Percentiles rank a stretch among this genome's conserved stretches.
Evolutionary conservation across 2,888 invertebrate genomes (phyloP).

Genomic region (Corythucha ciliata): DNA sequence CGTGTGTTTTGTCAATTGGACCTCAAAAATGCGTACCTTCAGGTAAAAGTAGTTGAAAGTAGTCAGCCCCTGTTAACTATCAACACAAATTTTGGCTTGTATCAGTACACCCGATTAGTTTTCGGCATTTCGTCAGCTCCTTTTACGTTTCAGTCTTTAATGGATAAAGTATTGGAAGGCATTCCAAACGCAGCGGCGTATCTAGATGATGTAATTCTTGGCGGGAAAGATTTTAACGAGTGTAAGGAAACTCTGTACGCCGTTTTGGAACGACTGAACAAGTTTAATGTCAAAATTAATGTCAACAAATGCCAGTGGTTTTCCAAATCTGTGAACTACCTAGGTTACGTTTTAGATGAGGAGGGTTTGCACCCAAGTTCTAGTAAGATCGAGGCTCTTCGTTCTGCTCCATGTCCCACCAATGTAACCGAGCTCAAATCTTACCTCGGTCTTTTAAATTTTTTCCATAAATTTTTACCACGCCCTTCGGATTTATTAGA

Average conservation of each 20-base stretch:
- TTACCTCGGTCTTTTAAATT: slow-evolving; percentile 16
- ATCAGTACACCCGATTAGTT: neutral
- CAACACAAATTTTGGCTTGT: slow-evolving; percentile 11
- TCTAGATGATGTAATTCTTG: slow-evolving; percentile 7
- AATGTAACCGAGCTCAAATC: slow-evolving; percentile 6
- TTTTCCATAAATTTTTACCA: slow-evolving; percentile 18
- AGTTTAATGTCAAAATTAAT: neutral
- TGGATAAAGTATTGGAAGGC: neutral
- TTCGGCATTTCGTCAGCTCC: slow-evolving; percentile 10
- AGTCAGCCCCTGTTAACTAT: neutral
- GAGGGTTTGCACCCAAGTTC: neutral
- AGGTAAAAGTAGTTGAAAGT: neutral
- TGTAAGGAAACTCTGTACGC: neutral
- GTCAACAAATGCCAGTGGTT: slow-evolving; percentile 2
- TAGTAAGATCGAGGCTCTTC: neutral
- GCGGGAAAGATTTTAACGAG: neutral
- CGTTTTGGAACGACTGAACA: neutral
- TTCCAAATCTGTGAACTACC: neutral
- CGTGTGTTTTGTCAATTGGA: slow-evolving; percentile 12
- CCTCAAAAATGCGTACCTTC: neutral
- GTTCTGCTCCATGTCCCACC: neutral
- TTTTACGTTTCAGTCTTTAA: slow-evolving; percentile 3
- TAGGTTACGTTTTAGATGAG: neutral
- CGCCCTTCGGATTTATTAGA: slow-evolving; percentile 1
- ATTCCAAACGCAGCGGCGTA: neutral